Evolutionary conservation across 2,888 invertebrate species (phyloP), one percentile per base, ranked within the genome.

Genomic region (Lasioglossum leucozonium): DNA sequence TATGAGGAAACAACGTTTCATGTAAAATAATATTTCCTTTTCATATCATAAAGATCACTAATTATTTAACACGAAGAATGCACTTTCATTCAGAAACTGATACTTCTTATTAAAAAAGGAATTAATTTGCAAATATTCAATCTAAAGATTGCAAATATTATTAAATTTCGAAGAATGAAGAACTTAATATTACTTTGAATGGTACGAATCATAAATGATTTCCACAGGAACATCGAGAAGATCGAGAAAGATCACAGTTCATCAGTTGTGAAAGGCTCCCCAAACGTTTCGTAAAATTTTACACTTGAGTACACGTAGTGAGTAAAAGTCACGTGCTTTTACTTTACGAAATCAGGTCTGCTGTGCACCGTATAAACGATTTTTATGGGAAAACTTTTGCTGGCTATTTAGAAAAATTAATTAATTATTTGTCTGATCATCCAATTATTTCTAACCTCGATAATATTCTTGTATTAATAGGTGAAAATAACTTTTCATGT

Each of bases 261-360:
- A 62, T 65, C 71, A 40, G 37, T 69, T 72, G 76, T 62, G 51
- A 69, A 74, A 40, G 42, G 78, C 30, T 16, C 18, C n/a, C 26
- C 6, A 22, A n/a, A 26, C 26, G 74, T 42, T 44, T 55, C 22
- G 10, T 67, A 26, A 78, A 72, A 65, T 42, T 77, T 84, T 72
- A 78, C 65, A 78, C 72, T 55, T 75, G 71, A 84, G 77, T 81
- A 84, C 74, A 37, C 30, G 13, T 37, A 16, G 44, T 37, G 47
- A 81, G 84, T 84, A 84, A 78, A 78, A 84, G 74, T 81, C 77
- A 22, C 18, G 51, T 65, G 81, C 81, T 78, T 81, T 84, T 84
- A 81, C 84, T 77, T 81, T 51, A 81, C 65, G 81, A 84, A 81
- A 84, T 67, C 71, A 47, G 72, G n/a, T 67, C 42, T 65, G 22